Percentiles rank a stretch among this genome's conserved stretches.
phyloP scores from a whole-genome alignment of 2,888 invertebrate species.

The Oscheius onirici region DNA sequence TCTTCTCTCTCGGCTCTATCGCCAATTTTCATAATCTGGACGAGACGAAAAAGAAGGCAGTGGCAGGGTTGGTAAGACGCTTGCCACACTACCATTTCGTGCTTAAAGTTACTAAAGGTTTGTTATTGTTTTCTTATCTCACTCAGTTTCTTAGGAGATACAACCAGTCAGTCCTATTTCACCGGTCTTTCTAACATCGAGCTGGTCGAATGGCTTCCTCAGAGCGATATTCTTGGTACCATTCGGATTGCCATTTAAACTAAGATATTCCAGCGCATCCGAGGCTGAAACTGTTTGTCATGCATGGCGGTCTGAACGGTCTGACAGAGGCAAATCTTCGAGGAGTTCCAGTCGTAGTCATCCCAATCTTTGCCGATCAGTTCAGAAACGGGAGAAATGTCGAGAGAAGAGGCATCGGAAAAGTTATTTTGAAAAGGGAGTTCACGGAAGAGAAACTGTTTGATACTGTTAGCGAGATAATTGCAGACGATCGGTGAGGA shows the following conservation, averaged over 20 bases:
- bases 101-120: conserved; percentile 56
- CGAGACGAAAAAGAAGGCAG: conserved; percentile 28
- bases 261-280: conserved; percentile 51
- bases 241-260: background rate
- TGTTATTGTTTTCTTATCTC: background rate
- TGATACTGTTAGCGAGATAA: conserved; percentile 21
- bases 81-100: conserved; percentile 63
- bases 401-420: conserved; percentile 63
- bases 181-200: conserved; percentile 57
- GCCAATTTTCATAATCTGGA: conserved; percentile 37
- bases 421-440: conserved; percentile 46
- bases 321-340: conserved; percentile 63
- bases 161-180: conserved; percentile 42
- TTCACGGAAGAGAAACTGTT: conserved; percentile 45
- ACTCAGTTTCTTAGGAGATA: conserved; percentile 43
- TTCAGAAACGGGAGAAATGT: conserved; percentile 65
- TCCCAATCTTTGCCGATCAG: conserved; percentile 70
- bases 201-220: conserved; percentile 64
- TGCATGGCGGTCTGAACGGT: conserved; percentile 68
- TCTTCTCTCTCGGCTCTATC: conserved; percentile 59
- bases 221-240: conserved; percentile 61
- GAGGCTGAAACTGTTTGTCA: conserved; percentile 62
- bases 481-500: conserved; percentile 5
- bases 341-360: conserved; percentile 63
- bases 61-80: conserved; percentile 33